Evolutionary conservation across 2,888 invertebrate genomes (phyloP), one percentile per base, ranked within the genome.

Genomic region (Sphaeridia pumilis): DNA sequence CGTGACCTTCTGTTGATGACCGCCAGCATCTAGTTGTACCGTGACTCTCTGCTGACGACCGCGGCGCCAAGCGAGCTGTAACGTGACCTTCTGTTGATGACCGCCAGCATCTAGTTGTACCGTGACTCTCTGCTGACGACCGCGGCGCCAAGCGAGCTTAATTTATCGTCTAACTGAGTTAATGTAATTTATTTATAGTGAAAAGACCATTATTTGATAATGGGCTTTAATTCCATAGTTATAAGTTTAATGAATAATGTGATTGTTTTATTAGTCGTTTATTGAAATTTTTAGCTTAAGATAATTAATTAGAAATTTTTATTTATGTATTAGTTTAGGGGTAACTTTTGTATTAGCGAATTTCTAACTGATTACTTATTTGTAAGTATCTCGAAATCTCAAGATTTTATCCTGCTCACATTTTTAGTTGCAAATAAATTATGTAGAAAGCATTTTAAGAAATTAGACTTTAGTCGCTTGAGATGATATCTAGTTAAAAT

Each of bases 321-420:
- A 71, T 70, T 75, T 76, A n/a, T n/a, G n/a, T n/a, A n/a, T n/a
- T n/a, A n/a, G n/a, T n/a, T n/a, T n/a, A n/a, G n/a, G n/a, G n/a
- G n/a, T 81, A 80, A 79, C 79, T 81, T 81, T 78, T 76, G 81
- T 80, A 80, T 81, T 76, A 81, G 79, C 78, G 77, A 76, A 76
- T 74, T 76, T 78, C 74, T 74, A 80, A 65, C 69, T 63, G 65
- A 68, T 66, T 64, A 68, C 66, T 68, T 49, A 41, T 54, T 55
- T 69, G 71, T n/a, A n/a, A 70, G 70, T 70, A 73, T 79, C 74
- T 76, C 76, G 78, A 80, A 77, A 75, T 76, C 72, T 74, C 74
- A 75, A 76, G 77, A 77, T 74, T 78, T 79, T 68, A 77, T 67
- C 7, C 10, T 38, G 67, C 65, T 71, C 73, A 65, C 78, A 78